Base-by-base conservation (phyloP, 2,113 vertebrate genomes). In the Ctenodactylus gundi region DNA sequence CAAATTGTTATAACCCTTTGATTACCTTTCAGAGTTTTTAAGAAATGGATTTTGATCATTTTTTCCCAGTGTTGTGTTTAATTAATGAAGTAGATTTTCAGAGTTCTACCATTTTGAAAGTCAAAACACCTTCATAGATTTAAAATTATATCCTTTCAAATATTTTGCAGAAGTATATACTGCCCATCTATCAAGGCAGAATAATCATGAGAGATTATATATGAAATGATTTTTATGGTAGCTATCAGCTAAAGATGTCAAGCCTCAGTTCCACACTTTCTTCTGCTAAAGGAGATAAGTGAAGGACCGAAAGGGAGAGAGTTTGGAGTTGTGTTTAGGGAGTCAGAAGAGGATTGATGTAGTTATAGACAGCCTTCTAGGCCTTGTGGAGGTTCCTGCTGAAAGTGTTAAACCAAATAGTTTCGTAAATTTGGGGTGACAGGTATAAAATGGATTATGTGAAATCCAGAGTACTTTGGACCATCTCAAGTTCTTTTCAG, bases 341-440 rank as follows among this genome's bases (percentile, higher is more conserved):
- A 53, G 1, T 46, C 29, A 46, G 7, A 87, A 73, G 27, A 11
- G 23, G 34, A 31, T 9, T n/a, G 6, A 27, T 25, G 41, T 65
- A 3, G 4, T 62, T 55, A 0, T 60, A 25, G 27, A 6, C 29
- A 31, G 41, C 64, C 29, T 0, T 44, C 29, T 78, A 5, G 77
- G n/a, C 2, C 41, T 55, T 27, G 4, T 1, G 1, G 31, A 82
- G 20, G 44, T 76, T 10, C 0, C 29, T 84, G 62, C 11, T 84
- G 46, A 82, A 76, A 77, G 14, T 57, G 62, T 86, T 84, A 80
- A 27, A 75, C 6, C 36, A 94, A 68, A 65, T 17, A 4, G 31
- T 80, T 94, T 85, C 31, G n/a, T 70, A 65, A 96, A 86, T 85
- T 81, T 92, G 20, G 27, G 10, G n/a, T 78, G 15, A 73, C 7